phyloP scores from a whole-genome alignment of 2,888 invertebrate species.

The Serripes groenlandicus region DNA sequence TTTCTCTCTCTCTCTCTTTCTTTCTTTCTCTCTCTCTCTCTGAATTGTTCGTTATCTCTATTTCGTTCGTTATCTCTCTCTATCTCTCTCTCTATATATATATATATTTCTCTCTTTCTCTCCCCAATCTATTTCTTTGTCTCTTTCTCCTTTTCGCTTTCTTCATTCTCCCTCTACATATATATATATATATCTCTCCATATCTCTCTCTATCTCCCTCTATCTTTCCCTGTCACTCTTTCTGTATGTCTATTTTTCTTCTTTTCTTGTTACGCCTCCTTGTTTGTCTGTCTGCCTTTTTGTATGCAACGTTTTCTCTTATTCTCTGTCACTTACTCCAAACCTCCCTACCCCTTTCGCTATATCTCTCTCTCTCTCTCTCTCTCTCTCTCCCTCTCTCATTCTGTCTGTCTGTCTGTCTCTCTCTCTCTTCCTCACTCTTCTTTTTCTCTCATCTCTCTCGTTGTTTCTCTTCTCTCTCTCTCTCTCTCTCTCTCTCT shows the following conservation, averaged over 20 bases:
- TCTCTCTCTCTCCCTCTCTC: conserved; percentile 2
- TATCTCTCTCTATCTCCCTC: not conserved
- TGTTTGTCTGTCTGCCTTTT: not conserved
- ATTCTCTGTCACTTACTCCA: not conserved
- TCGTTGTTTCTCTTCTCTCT: not conserved
- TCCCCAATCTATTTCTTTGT: too few species aligned
- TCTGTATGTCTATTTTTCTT: not conserved
- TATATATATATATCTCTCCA: too few species aligned
- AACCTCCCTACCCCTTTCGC: not conserved
- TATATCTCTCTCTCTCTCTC: conserved; percentile 7
- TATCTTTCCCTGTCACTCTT: not conserved
- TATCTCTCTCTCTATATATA: not conserved
- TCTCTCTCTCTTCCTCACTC: not conserved
- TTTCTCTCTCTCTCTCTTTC: not conserved
- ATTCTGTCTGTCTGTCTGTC: not conserved
- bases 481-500: not conserved
- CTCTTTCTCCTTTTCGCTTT: too few species aligned
- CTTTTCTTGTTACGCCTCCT: not conserved
- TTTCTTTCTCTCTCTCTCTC: not conserved
- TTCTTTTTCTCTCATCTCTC: not conserved
- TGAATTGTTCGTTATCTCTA: not conserved
- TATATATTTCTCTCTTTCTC: not conserved
- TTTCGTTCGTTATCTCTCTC: not conserved
- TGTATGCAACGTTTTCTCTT: not conserved
- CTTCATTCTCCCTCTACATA: too few species aligned